phyloP scores from a whole-genome alignment of 2,113 vertebrate species.

The Synodontis membranacea region DNA sequence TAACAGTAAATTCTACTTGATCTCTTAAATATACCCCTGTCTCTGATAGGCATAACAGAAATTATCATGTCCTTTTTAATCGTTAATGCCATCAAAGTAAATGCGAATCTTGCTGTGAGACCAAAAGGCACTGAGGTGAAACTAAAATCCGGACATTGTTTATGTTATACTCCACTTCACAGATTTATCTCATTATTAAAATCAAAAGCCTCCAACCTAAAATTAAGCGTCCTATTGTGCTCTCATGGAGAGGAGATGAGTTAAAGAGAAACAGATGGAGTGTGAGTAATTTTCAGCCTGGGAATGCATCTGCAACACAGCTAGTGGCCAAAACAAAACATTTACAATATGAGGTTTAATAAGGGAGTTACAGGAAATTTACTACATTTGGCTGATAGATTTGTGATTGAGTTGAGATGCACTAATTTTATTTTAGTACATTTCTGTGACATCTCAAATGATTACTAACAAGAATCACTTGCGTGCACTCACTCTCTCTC shows the following conservation, averaged over 20 bases:
- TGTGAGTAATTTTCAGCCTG: slow-evolving; percentile 55
- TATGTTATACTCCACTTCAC: background rate
- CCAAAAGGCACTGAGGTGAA: background rate
- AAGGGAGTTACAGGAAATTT: background rate
- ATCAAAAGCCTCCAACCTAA: slow-evolving; percentile 24
- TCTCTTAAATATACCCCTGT: background rate
- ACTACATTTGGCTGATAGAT: background rate
- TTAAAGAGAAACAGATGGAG: slow-evolving; percentile 64
- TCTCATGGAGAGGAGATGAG: slow-evolving; percentile 52
- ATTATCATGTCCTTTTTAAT: background rate
- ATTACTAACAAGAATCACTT: background rate
- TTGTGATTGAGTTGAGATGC: background rate
- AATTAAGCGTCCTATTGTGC: slow-evolving; percentile 41
- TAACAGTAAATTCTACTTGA: background rate
- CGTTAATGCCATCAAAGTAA: background rate
- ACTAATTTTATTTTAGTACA: slow-evolving; percentile 7
- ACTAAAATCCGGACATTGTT: slow-evolving; percentile 14
- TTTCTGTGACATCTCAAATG: background rate
- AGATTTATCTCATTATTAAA: slow-evolving; percentile 25
- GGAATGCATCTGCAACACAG: slow-evolving; percentile 47
- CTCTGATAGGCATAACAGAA: background rate
- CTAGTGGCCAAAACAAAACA: slow-evolving; percentile 54
- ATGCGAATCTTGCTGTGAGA: background rate
- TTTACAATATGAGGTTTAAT: background rate
- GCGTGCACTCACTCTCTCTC: too few species aligned